Evolutionary conservation across 2,797 vertebrate genomes (phyloP).

Genomic region (Sebastes nivosus): DNA sequence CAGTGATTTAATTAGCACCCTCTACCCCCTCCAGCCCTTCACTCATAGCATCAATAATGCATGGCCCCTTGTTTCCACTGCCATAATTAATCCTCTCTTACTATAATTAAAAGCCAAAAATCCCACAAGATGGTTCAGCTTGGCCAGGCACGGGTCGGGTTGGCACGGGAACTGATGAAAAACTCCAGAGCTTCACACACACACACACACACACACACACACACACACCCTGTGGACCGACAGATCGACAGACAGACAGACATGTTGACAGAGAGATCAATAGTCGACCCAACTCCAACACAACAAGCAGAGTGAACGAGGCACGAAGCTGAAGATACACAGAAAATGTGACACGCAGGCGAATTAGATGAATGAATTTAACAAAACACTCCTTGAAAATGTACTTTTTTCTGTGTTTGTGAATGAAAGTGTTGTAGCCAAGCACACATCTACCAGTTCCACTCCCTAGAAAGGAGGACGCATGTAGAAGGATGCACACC

Average conservation of each 20-base stretch:
- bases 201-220: slow-evolving; percentile 35
- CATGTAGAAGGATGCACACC: neutral
- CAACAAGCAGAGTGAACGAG: slow-evolving; percentile 21
- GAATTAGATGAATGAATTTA: slow-evolving; percentile 47
- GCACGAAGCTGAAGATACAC: slow-evolving; percentile 7
- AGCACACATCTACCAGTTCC: slow-evolving; percentile 30
- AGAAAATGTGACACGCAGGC: slow-evolving; percentile 13
- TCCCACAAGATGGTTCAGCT: slow-evolving; percentile 87
- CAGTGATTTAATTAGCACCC: slow-evolving; percentile 90
- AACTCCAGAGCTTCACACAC: slow-evolving; percentile 61
- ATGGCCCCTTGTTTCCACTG: slow-evolving; percentile 89
- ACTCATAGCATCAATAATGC: slow-evolving; percentile 93
- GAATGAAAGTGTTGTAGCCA: slow-evolving; percentile 55
- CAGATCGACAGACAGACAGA: slow-evolving; percentile 39
- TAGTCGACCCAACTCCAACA: slow-evolving; percentile 30
- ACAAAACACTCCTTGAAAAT: slow-evolving; percentile 29
- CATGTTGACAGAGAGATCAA: slow-evolving; percentile 57
- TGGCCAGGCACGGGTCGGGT: slow-evolving; percentile 72
- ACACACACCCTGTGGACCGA: no score
- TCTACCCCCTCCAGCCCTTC: slow-evolving; percentile 86
- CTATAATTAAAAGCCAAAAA: slow-evolving; percentile 93
- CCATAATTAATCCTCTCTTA: slow-evolving; percentile 93
- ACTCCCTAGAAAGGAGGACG: slow-evolving; percentile 8
- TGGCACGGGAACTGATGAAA: slow-evolving; percentile 81
- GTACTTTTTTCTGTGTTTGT: slow-evolving; percentile 24